Evolutionary conservation across 2,888 invertebrate genomes (phyloP), one percentile per base, ranked within the genome.

Genomic region (Bursaphelenchus okinawaensis): DNA sequence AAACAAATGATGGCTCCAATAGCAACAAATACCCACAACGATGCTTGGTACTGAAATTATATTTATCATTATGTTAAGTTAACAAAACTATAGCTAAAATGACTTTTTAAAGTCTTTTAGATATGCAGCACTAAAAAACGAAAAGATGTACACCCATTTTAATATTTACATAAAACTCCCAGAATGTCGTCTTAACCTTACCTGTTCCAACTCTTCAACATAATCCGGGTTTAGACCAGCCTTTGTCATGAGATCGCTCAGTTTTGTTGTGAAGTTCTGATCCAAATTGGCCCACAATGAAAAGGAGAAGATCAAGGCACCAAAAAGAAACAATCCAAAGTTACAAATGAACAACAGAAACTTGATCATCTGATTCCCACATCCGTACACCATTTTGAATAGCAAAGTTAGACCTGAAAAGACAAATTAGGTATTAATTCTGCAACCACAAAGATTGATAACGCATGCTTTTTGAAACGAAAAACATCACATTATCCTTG

Each of bases 281-380:
- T 81, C 80, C 27, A 80, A 65, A 65, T 80, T 80, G 12, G 79
- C 81, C 80, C 80, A 80, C 22, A 80, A 67, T 2, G 81, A 81
- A 65, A 80, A 77, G 12, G 76, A 75, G 61, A 75, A 77, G 65
- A 80, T 68, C 8, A 78, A 67, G 0, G 69, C 79, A 22, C 80
- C 80, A 63, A 78, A 73, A 55, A 79, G 67, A 66, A 81, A 80
- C 52, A 80, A 73, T 40, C 77, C 66, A 16, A 80, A 68, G 60
- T 80, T 80, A 28, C 72, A 62, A 51, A 75, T 24, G 58, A 80
- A 79, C 59, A 80, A 75, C n/a, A 79, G 55, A 16, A 77, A 68
- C 62, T 81, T 80, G 27, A 80, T 65, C 60, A 74, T 71, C 4
- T 76, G 70, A 57, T 79, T 79, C 7, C 75, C 77, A 56, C 73